phyloP scores from a whole-genome alignment of 2,888 invertebrate species.

The Eulithis prunata region DNA sequence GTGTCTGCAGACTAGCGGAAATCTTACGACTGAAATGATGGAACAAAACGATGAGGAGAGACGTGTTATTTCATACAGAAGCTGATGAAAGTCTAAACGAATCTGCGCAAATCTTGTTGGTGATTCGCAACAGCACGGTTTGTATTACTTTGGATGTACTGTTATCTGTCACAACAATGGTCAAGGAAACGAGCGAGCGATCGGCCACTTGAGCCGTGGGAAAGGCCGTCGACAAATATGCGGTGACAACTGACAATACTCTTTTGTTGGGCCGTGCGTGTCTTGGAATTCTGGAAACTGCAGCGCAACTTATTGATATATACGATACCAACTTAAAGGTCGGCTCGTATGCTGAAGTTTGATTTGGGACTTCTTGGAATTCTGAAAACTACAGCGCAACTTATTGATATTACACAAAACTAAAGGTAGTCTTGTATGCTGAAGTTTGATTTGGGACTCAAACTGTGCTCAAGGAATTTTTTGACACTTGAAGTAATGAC shows the following conservation, averaged over 20 bases:
- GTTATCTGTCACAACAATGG: slow-evolving; percentile 8
- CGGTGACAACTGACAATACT: slow-evolving; percentile 77
- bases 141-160: background rate
- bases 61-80: no score
- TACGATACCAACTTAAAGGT: no score
- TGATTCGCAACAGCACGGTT: background rate
- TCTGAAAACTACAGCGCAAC: slow-evolving; percentile 39
- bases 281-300: slow-evolving; percentile 45
- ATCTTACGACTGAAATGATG: no score
- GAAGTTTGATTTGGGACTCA: no score
- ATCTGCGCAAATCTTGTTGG: background rate
- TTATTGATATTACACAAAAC: no score
- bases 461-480: no score
- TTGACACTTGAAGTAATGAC: no score
- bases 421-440: no score
- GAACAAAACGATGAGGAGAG: no score
- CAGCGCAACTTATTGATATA: slow-evolving; percentile 3
- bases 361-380: slow-evolving; percentile 11
- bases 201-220: slow-evolving; percentile 63
- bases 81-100: no score
- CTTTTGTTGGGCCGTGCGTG: slow-evolving; percentile 61
- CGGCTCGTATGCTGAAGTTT: no score
- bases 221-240: slow-evolving; percentile 67
- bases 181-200: slow-evolving; percentile 45
- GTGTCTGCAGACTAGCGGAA: no score